Evolutionary conservation across 2,797 vertebrate species (phyloP), one percentile per base, ranked within the genome.

Genomic region (Cygnus olor): DNA sequence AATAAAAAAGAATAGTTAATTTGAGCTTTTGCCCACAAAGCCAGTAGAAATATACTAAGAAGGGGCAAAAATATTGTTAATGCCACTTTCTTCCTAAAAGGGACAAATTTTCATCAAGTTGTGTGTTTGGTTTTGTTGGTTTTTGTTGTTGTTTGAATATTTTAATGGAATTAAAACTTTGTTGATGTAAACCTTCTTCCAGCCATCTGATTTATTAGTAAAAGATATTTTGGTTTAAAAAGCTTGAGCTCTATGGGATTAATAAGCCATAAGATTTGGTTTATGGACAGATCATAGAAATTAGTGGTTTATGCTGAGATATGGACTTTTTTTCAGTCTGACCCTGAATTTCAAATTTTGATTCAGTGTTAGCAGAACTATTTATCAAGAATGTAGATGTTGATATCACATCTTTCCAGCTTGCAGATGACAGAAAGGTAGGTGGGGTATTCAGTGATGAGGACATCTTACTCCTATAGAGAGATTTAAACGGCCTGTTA

Each of bases 141-240:
- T 40, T 30, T 54, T 40, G 25, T 20, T 64, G 28, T 44, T 72
- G 77, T 88, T 51, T 69, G 27, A 74, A 32, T 15, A 14, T 85
- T 94, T 78, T 56, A 86, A 91, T 70, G 72, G 51, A 51, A 90
- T 89, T 89, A 79, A 77, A 79, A 69, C 30, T 79, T 84, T 2
- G 0, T 20, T 64, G 70, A 80, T 57, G 30, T 90, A 77, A 95
- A 82, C 17, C 57, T 87, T 86, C 45, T 91, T 93, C 73, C 56
- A 81, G 70, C 11, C 15, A 85, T 40, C 9, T 61, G 21, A 40
- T 19, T 80, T 89, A 56, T 34, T 93, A 32, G 8, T 56, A 64
- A 49, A 83, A 88, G 19, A 72, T 63, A 49, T 49, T 49, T 30
- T 15, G 14, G 1, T 74, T 74, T 84, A 61, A 81, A 77, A 79